Evolutionary conservation across 2,797 vertebrate genomes (phyloP), one percentile per base, ranked within the genome.

Genomic region (Gadopsis bispinosus): DNA sequence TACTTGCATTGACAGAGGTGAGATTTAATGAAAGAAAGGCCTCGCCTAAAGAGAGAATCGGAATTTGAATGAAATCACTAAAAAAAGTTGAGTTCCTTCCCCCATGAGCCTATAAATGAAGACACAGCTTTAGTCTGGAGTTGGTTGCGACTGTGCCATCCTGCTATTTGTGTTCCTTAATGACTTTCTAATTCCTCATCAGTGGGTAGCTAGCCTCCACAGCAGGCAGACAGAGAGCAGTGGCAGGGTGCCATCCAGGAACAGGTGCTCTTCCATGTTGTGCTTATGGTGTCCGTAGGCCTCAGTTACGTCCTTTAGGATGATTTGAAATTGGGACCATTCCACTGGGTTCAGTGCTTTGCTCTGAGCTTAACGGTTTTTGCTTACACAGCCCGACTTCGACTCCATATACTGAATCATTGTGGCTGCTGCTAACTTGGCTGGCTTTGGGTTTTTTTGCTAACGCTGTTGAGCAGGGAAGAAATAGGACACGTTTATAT

Each of bases 111-210:
- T 71, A 70, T 73, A 88, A 87, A 89, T 91, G 69, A 89, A 91
- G 85, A 87, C 83, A 72, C 75, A 77, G 45, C 80, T 87, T 70
- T 75, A 59, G 76, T 87, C 60, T 81, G 75, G 80, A 87, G 85
- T 83, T 80, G 75, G 83, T 84, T 88, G 87, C 26, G 79, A 89
- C 85, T 80, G 86, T 87, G 89, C 88, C 92, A 89, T 88, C 87
- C 84, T 88, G 89, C 85, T 95, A 94, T 95, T 96, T 96, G 95
- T 94, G 95, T 96, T 96, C 95, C 95, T 93, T 96, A 96, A 96
- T 96, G 95, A 95, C 92, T 95, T 93, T 92, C 93, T 95, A 95
- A 95, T 90, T 93, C 92, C 95, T 95, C 95, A 96, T 95, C 95
- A 96, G 94, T 95, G 94, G 92, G 94, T 94, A 94, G 93, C 92